Evolutionary conservation across 2,888 invertebrate genomes (phyloP), one percentile per base, ranked within the genome.

Genomic region (Spilarctia lutea): DNA sequence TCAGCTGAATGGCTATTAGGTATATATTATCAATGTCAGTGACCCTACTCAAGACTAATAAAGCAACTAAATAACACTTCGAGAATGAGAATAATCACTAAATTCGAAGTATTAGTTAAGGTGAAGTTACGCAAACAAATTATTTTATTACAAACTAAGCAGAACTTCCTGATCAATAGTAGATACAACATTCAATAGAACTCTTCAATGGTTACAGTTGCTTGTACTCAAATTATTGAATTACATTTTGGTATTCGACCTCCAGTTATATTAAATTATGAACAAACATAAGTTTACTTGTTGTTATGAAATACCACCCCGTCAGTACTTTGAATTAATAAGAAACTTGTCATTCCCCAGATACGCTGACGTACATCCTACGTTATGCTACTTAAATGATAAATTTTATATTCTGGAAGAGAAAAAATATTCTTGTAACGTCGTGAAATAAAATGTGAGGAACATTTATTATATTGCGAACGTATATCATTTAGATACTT

Each of bases 301-400:
- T 63, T 30, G 18, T 30, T 18, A 63, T 30, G 30, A 71, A 66
- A 75, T 71, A 65, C 56, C 71, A 66, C 70, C 48, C n/a, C 52
- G 65, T 68, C 71, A 75, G 13, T 35, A 71, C 68, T 73, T 66
- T 75, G 72, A 79, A 72, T 77, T 78, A 76, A 75, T 68, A 79
- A 75, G 39, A 74, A 79, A 68, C 71, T 80, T 80, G 76, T 76
- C 78, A 78, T 77, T 69, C 71, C 72, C 77, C n/a, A 35, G 71
- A 48, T 74, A 79, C 72, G 16, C 72, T 72, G 71, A 77, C 79
- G 76, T 76, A 79, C 20, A 63, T 73, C 66, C 20, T 39, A 48
- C 35, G 24, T 72, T 65, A 24, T 39, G 48, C 7, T 67, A 65
- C 52, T 68, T 73, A 73, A 74, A 73, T 68, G 65, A 39, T 65